phyloP scores from a whole-genome alignment of 2,113 vertebrate species.

The Coreoperca whiteheadi region DNA sequence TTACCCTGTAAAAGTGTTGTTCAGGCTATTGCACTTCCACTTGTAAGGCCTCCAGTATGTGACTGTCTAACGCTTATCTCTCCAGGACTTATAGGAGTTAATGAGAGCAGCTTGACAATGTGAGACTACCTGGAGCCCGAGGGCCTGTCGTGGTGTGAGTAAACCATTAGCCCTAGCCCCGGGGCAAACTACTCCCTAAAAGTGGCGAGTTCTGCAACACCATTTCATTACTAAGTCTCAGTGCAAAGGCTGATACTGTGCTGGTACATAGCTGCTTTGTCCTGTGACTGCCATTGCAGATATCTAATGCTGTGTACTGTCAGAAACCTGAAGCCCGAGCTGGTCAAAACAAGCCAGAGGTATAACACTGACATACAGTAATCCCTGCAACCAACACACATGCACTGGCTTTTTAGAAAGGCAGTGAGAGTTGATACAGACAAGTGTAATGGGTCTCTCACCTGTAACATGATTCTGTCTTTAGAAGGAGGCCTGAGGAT shows the following conservation, averaged over 20 bases:
- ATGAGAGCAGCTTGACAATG: conserved; percentile 80
- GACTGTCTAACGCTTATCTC: conserved; percentile 63
- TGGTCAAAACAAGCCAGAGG: conserved; percentile 63
- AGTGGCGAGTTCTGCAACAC: conserved; percentile 65
- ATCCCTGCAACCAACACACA: conserved; percentile 75
- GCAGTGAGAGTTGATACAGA: conserved; percentile 70
- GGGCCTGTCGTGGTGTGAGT: conserved; percentile 80
- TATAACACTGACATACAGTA: conserved; percentile 74
- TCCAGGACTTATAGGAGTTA: conserved; percentile 79
- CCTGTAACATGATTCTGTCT: conserved; percentile 80
- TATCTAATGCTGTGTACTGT: conserved; percentile 55
- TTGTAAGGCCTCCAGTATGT: conserved; percentile 61
- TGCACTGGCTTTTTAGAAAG: conserved; percentile 48
- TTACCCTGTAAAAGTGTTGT: conserved; percentile 58
- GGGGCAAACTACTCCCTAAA: conserved; percentile 74
- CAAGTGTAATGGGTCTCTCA: conserved; percentile 67
- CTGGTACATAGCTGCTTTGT: conserved; percentile 53
- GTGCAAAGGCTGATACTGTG: conserved; percentile 46
- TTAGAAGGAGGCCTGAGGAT: conserved; percentile 58
- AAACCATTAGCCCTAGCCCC: conserved; percentile 84
- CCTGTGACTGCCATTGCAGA: conserved; percentile 52
- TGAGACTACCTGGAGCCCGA: conserved; percentile 76
- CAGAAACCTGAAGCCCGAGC: conserved; percentile 57
- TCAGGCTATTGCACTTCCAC: conserved; percentile 57
- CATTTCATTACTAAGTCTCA: conserved; percentile 62